Percentiles rank a stretch among this genome's conserved stretches.
Evolutionary conservation across 2,113 vertebrate species (phyloP).

Genomic region (Misgurnus mizolepis): DNA sequence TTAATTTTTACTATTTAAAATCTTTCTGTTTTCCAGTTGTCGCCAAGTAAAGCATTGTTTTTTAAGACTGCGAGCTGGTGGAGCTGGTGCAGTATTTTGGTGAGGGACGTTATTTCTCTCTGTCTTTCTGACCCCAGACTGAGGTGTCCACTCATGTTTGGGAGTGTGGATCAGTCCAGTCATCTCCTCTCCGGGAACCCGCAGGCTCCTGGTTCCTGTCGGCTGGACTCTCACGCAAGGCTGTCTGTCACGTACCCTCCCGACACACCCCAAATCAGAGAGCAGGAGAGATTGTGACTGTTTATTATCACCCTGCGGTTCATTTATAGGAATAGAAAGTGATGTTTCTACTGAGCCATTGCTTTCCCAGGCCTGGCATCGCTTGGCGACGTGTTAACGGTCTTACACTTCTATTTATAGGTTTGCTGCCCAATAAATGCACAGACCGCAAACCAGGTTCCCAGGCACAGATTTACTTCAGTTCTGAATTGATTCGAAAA

Average conservation of each 20-base stretch:
- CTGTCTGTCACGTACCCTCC: conserved; percentile 9
- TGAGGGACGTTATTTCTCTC: background rate
- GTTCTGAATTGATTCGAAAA: background rate
- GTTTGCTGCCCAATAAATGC: conserved; percentile 20
- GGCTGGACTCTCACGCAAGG: conserved; percentile 44
- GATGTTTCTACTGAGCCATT: background rate
- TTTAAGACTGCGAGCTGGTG: too few species aligned
- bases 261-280: conserved; percentile 10
- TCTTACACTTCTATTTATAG: conserved; percentile 17
- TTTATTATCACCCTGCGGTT: background rate
- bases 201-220: conserved; percentile 35
- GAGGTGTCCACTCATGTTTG: conserved; percentile 46
- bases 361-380: conserved; percentile 29
- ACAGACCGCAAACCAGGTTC: conserved; percentile 21
- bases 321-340: background rate
- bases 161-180: conserved; percentile 32
- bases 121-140: conserved; percentile 35
- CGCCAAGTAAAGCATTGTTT: too few species aligned
- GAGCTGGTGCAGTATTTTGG: too few species aligned
- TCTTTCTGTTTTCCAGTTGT: too few species aligned
- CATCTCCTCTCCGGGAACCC: conserved; percentile 43
- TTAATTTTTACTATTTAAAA: too few species aligned
- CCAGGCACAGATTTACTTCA: conserved; percentile 7
- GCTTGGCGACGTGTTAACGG: conserved; percentile 15
- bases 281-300: background rate